Percentiles rank a stretch among this genome's conserved stretches.
These are phyloP conservation scores for Brachionus plicatilis DNA, from an alignment of 1,140 invertebrate species.

Conservation along the genomic window DNA sequence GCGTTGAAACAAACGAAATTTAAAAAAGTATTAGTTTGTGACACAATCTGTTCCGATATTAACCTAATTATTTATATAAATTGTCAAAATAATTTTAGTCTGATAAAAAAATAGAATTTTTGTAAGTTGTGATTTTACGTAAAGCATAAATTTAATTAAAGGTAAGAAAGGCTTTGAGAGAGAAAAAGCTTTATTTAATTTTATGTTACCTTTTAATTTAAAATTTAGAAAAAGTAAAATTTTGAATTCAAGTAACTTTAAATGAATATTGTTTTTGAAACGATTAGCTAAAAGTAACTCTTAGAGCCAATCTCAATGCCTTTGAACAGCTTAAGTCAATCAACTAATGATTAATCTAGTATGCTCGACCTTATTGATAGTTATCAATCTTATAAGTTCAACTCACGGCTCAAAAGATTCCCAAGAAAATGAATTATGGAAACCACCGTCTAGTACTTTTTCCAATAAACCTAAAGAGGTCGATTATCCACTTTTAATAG, in stretches of 20 bases:
- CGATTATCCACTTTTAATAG: background rate
- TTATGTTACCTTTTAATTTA: background rate
- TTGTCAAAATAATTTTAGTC: background rate
- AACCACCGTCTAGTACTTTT: background rate
- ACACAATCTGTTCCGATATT: background rate
- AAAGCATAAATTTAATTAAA: background rate
- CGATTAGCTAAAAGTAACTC: background rate
- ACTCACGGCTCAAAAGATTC: background rate
- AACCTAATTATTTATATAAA: background rate
- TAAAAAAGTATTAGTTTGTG: too few relatives aligned
- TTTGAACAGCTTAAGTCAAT: background rate
- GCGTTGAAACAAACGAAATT: too few relatives aligned
- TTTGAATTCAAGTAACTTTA: background rate
- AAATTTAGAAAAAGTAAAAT: background rate
- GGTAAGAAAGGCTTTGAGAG: background rate
- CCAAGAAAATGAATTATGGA: background rate
- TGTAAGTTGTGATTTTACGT: background rate
- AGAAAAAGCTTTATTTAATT: background rate
- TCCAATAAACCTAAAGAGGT: background rate
- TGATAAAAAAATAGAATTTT: background rate
- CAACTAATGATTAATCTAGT: background rate
- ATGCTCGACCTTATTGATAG: background rate
- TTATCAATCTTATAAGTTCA: background rate
- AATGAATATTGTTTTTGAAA: background rate
- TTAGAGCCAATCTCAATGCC: background rate